Base-by-base conservation (phyloP, 2,113 vertebrate species). In the Bambusicola thoracicus region DNA sequence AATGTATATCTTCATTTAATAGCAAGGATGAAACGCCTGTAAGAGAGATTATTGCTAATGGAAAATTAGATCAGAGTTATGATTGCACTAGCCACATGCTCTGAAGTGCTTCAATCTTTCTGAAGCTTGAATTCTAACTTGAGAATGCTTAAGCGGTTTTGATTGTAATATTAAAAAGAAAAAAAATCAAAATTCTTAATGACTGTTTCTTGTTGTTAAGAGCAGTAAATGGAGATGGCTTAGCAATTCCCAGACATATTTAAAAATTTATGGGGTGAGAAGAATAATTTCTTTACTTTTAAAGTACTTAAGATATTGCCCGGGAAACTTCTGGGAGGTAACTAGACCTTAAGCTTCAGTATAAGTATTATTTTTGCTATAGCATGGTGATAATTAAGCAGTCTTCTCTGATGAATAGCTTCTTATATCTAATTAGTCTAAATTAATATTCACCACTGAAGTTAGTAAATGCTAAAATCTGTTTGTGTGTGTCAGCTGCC, bases 51-150 rank as follows among this genome's bases (percentile, higher is more conserved):
- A 76, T 17, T 90, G 27, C 78, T 94, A 95, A 93, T 95, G 76
- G 73, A 91, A 95, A 91, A 88, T 68, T 30, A 96, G 68, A 95
- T 95, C 46, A 61, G 79, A 93, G 55, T 22, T 89, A 11, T 94
- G 93, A 96, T 93, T 95, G 75, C 90, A 73, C 93, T 56, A 66
- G 74, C 67, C 36, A 89, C 27, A 2, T 91, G 70, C 95, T 85
- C 81, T 92, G 81, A 87, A 89, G 62, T 73, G 51, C 86, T 94
- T 95, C 97, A 94, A 97, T 97, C 95, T 97, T 96, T 94, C 61
- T 92, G 82, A 90, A 96, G 67, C 76, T 95, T 78, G 67, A 90
- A 77, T 96, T 97, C 91, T 94, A 94, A 95, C 95, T 94, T 95
- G 72, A 94, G 81, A 91, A 91, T 95, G 41, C 75, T 89, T 94